Percentiles rank a stretch among this genome's conserved stretches.
phyloP scores from a whole-genome alignment of 30 jellyfish, hydroid and myxozoan species.

The Aurelia aurita complex sp. Pacific region DNA sequence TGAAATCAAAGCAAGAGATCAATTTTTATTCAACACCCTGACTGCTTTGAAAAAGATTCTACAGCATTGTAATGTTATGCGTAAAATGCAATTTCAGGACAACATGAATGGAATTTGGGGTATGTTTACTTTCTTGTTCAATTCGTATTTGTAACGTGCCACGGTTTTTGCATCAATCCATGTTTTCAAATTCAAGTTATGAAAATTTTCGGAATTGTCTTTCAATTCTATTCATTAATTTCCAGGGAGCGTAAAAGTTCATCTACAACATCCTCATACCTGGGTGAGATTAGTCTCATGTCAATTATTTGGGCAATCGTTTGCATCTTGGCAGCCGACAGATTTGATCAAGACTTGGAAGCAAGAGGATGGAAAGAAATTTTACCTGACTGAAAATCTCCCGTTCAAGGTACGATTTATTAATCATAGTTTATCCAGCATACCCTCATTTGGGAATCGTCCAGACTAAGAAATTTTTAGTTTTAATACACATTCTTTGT shows the following conservation, averaged over 20 bases:
- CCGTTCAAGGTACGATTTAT: constrained; percentile 46
- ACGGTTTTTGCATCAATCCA: too few species aligned
- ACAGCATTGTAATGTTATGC: constrained; percentile 29
- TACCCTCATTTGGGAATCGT: too few species aligned
- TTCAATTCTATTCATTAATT: neutral
- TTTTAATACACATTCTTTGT: too few species aligned
- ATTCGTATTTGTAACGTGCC: too few species aligned
- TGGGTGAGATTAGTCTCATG: constrained; percentile 92
- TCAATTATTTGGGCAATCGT: constrained; percentile 70
- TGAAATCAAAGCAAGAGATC: constrained; percentile 41
- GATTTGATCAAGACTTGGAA: constrained; percentile 48
- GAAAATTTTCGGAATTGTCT: too few species aligned
- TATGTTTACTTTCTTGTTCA: neutral
- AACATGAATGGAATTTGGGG: constrained; percentile 40
- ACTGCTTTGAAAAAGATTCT: constrained; percentile 34
- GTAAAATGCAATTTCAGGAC: constrained; percentile 27
- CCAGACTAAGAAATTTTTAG: too few species aligned
- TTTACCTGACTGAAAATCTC: constrained; percentile 28
- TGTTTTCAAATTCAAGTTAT: too few species aligned
- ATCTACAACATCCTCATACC: constrained; percentile 84
- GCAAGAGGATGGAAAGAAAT: neutral
- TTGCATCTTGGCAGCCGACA: constrained; percentile 68
- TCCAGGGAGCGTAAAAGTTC: constrained; percentile 60
- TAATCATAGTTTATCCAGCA: neutral
- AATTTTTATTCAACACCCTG: constrained; percentile 36